Evolutionary conservation across 2,888 invertebrate genomes (phyloP).

Genomic region (Caenorhabditis becei): DNA sequence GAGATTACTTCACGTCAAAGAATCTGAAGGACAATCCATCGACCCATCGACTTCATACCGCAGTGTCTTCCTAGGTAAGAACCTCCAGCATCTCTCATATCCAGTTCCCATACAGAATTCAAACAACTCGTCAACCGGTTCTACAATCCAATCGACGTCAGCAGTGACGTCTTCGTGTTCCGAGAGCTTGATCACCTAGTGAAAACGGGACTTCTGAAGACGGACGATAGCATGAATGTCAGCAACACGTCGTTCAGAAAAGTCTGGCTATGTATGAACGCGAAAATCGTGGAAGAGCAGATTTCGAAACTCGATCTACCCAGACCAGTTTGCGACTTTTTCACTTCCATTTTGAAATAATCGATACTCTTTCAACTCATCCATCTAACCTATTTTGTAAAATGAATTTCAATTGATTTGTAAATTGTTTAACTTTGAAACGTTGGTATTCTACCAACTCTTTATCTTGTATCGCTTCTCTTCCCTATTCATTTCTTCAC

Average conservation of each 20-base stretch:
- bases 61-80: constrained; percentile 50
- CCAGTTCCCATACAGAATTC: too few species aligned
- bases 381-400: background rate
- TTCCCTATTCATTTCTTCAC: too few species aligned
- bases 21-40: background rate
- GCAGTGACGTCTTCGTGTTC: constrained; percentile 51
- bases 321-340: constrained; percentile 27
- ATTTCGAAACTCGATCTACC: constrained; percentile 36
- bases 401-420: background rate
- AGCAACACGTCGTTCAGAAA: constrained; percentile 59
- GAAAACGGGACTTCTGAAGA: constrained; percentile 47
- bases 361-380: background rate
- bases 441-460: background rate
- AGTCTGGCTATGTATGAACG: constrained; percentile 48
- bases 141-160: constrained; percentile 24
- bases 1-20: constrained; percentile 24
- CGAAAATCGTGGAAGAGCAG: constrained; percentile 25
- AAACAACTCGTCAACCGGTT: constrained; percentile 41
- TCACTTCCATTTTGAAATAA: constrained; percentile 30
- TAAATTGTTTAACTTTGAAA: too few species aligned
- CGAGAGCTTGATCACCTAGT: constrained; percentile 61
- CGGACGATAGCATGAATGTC: constrained; percentile 40
- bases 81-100: too few species aligned
- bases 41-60: constrained; percentile 43
- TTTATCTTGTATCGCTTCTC: too few species aligned